Base-by-base conservation (phyloP, 2,797 vertebrate genomes). In the Pantherophis alleghaniensis region DNA sequence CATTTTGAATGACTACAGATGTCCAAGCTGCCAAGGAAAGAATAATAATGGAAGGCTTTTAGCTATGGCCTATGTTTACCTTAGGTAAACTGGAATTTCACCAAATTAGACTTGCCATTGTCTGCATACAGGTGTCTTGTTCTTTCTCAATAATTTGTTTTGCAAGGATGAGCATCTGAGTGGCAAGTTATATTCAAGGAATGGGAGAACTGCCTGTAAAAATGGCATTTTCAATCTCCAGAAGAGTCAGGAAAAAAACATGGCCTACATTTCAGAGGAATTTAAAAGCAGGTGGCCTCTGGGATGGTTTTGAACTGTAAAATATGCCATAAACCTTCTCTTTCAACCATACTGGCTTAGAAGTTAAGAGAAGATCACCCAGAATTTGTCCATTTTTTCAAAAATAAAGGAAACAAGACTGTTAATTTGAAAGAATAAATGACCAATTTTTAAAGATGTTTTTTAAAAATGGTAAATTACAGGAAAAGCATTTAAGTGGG, bases 1-100 rank as follows among this genome's bases (percentile, higher is more conserved):
- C 9, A 89, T 96, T 97, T 97, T 94, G 96, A 96, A 94, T 86
- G 90, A 92, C 60, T 97, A 60, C 91, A 96, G 91, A 95, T 95
- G 74, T 96, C 94, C 55, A 59, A 94, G 42, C 24, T 92, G 94
- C 90, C 32, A 95, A 95, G 94, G 94, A 83, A 83, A 14, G 94
- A 55, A 42, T 89, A 89, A 53, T 5, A 94, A 93, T 89, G 42
- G 0, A 55, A 42, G 0, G 90, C 16, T 93, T 83, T 93, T 56
- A 92, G 10, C 37, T 60, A 90, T 42, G 51, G 60, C 91, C 28
- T 42, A 91, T 61, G 14, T 94, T 92, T 91, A 87, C 0, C 51
- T 66, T 89, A 89, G 57, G 7, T 60, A 59, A 4, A 3, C 51
- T 53, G 28, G 93, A 95, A 90, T 92, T 20, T 63, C 63, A 60